These are phyloP conservation scores for Hyposmocoma kahamanoa DNA, from an alignment of 1,140 invertebrate genomes.

Conservation along the genomic window DNA sequence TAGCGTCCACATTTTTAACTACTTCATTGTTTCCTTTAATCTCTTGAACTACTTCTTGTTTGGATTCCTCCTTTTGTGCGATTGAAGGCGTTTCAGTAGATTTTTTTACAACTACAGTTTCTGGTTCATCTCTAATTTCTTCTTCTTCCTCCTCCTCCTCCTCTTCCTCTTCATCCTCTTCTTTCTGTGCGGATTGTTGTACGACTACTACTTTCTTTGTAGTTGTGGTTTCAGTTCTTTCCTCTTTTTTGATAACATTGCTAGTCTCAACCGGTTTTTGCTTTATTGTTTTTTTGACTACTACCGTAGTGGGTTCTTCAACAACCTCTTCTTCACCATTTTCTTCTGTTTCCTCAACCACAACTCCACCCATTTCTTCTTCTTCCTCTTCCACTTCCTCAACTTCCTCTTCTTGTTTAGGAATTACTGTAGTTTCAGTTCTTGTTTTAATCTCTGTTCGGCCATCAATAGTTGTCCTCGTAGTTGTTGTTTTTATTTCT, in stretches of 20 bases:
- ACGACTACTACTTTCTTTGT: slow-evolving; percentile 31
- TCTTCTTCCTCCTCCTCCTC: slow-evolving; percentile 19
- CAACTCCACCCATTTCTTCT: slow-evolving; percentile 8
- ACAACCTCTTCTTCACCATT: slow-evolving; percentile 24
- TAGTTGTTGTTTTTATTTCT: slow-evolving; percentile 60
- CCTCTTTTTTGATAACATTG: slow-evolving; percentile 20
- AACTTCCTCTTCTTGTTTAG: slow-evolving; percentile 40
- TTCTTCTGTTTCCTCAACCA: slow-evolving; percentile 15
- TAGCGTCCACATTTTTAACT: slow-evolving; percentile 18
- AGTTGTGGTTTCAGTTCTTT: slow-evolving; percentile 28
- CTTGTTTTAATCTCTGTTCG: slow-evolving; percentile 55
- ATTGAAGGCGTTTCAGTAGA: slow-evolving; percentile 10
- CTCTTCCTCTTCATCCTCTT: slow-evolving; percentile 18
- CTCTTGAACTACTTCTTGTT: slow-evolving; percentile 26
- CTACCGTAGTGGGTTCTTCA: slow-evolving; percentile 10
- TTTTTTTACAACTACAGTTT: slow-evolving; percentile 16
- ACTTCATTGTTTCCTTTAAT: slow-evolving; percentile 23
- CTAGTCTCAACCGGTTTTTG: slow-evolving; percentile 10
- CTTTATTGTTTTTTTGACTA: slow-evolving; percentile 17
- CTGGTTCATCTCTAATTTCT: slow-evolving; percentile 8
- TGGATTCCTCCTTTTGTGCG: slow-evolving; percentile 16
- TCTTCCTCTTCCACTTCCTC: slow-evolving; percentile 36
- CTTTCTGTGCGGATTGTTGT: slow-evolving; percentile 23
- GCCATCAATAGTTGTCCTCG: slow-evolving; percentile 57
- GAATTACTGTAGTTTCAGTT: slow-evolving; percentile 52